Base-by-base conservation (phyloP, 64 coral and sea anemone genomes). In the Montipora foliosa region DNA sequence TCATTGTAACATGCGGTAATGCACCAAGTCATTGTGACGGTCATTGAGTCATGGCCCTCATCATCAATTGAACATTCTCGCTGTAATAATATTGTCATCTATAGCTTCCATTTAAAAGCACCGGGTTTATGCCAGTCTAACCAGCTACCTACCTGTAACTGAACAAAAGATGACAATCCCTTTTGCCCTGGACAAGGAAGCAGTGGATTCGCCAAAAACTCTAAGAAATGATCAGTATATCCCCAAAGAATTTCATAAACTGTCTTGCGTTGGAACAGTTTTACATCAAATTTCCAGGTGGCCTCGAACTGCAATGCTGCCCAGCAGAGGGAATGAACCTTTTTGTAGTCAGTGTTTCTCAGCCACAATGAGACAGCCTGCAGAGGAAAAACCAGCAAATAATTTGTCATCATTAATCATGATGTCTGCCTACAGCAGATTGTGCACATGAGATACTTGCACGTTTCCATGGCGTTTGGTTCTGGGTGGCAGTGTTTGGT, bases 221-320 rank as follows among this genome's bases (percentile, higher is more conserved):
- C 21, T 4, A 96, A 19, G 37, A 96, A 58, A 8, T 52, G 10
- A 75, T 97, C 96, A n/a, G 20, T 84, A 82, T 97, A 97, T 25
- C 96, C 96, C 96, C 96, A 97, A 3, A 97, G 79, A 19, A 95
- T 74, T 77, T 97, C 93, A 75, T 67, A 59, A 11, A 95, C 96
- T 47, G 68, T 92, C 22, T 91, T 94, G 48, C 44, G 84, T 47
- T 95, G 96, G 77, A 97, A 97, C 44, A 97, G 22, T 14, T 49
- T 79, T 22, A 79, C 74, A 20, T 85, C 16, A n/a, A 37, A 69
- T 17, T 1, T 37, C 0, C 2, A 5, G 61, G 9, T 1, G 0
- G 37, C n/a, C 45, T 13, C 9, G 2, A 5, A 4, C 48, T 95
- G 52, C 46, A 97, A 4, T 21, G 6, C 37, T 45, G 0, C 0